Evolutionary conservation across 2,797 vertebrate species (phyloP).

Genomic region (Eptatretus atami): DNA sequence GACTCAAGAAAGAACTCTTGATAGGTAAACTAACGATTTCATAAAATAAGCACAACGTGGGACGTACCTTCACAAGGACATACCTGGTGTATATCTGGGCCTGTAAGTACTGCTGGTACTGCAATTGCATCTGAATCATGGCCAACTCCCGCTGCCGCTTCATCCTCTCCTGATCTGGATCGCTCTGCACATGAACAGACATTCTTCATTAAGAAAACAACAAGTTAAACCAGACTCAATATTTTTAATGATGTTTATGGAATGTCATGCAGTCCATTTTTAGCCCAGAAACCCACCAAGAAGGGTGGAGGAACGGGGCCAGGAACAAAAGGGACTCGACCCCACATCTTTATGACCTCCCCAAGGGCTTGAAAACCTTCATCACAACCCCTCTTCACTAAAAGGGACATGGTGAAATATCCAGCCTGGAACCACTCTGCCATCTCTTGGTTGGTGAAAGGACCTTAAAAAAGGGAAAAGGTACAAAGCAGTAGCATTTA

Average conservation of each 20-base stretch:
- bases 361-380: conserved; percentile 79
- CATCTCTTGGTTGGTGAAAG: conserved; percentile 93
- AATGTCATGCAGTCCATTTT: too few species aligned
- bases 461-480: conserved; percentile 28
- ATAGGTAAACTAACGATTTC: not conserved
- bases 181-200: conserved; percentile 21
- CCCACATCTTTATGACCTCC: conserved; percentile 95
- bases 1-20: not conserved
- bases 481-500: too few species aligned
- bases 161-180: conserved; percentile 59
- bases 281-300: conserved; percentile 22
- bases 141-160: conserved; percentile 74
- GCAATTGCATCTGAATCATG: conserved; percentile 67
- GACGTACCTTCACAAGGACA: not conserved
- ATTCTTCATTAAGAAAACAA: conserved; percentile 8
- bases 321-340: conserved; percentile 59
- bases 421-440: conserved; percentile 95
- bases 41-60: not conserved
- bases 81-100: conserved; percentile 48
- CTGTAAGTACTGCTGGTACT: conserved; percentile 69
- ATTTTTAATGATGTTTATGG: too few species aligned
- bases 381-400: conserved; percentile 86
- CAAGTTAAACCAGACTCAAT: too few species aligned
- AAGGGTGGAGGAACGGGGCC: conserved; percentile 48
- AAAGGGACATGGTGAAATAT: conserved; percentile 80